Evolutionary conservation across 2,797 vertebrate genomes (phyloP), one percentile per base, ranked within the genome.

Genomic region (Gobio occitaniae): DNA sequence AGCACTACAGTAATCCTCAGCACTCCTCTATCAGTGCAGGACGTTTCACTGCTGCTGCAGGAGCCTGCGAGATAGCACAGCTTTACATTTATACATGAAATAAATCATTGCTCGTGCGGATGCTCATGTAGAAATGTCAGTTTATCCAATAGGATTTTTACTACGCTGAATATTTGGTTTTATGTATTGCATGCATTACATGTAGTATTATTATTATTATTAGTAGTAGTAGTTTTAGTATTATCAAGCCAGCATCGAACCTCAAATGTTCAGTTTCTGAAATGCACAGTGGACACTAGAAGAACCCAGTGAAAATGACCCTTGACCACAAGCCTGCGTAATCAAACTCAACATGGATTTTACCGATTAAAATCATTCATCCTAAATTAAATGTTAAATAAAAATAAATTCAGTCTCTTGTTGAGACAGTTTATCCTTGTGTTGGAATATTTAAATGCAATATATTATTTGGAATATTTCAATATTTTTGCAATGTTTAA

Each of bases 1-100:
- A 84, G 75, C 52, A 44, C 25, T 36, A 25, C 48, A 70, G 50
- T 85, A 85, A 85, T 85, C 83, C 83, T 36, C 41, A 5, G 17
- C 52, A 71, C 65, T 76, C 32, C 44, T 59, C 56, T 74, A 13
- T 59, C 69, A 29, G 78, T 71, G 66, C 50, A 70, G 25, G 16
- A 66, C 44, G 7, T 15, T 78, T 32, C 29, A 13, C 41, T 36
- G 12, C 21, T 52, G 17, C 29, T 44, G 16, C 72, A 54, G 29
- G 16, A 66, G 17, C 41, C 65, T 17, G 19, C 44, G 2, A 25
- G 13, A 29, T 12, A 36, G 3, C 61, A 29, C 61, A 15, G 61
- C 25, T 63, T 63, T 59, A n/a, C 56, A 11, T 59, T n/a, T 13
- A 15, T 7, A 1, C 25, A 29, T 1, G 2, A 63, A 63, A 29